These are phyloP conservation scores for Aepyceros melampus DNA, from an alignment of 2,113 vertebrate species.

Conservation along the genomic window DNA sequence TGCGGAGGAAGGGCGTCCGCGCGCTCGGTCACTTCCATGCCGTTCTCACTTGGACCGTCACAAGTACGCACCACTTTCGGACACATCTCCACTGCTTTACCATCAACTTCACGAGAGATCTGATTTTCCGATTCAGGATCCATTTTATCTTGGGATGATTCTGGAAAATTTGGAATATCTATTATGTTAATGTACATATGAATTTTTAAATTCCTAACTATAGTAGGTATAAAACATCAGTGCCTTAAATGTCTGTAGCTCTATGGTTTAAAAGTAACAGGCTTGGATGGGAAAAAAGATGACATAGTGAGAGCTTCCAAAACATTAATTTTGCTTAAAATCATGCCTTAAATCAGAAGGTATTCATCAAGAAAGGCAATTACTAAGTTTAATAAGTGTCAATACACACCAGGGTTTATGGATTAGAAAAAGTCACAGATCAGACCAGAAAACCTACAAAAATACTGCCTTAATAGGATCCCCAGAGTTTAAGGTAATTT, in stretches of 20 bases:
- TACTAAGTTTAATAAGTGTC: not conserved
- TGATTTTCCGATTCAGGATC: slow-evolving; percentile 71
- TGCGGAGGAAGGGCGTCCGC: slow-evolving; percentile 46
- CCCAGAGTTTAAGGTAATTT: not conserved
- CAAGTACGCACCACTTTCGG: slow-evolving; percentile 67
- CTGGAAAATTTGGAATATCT: slow-evolving; percentile 73
- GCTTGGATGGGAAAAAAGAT: not conserved
- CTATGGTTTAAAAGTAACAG: not conserved
- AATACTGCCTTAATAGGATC: not conserved
- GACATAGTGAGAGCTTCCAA: accelerated
- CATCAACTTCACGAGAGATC: slow-evolving; percentile 59
- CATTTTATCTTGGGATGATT: slow-evolving; percentile 69
- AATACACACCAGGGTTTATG: not conserved
- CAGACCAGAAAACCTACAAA: not conserved
- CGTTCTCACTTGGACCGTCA: slow-evolving; percentile 61
- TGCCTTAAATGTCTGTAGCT: not conserved
- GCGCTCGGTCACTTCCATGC: slow-evolving; percentile 77
- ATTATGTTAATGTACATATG: not conserved
- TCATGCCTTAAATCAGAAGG: not conserved
- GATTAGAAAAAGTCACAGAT: not conserved
- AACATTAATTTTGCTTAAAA: not conserved
- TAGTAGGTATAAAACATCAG: not conserved
- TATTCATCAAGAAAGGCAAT: not conserved
- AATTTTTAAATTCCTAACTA: not conserved
- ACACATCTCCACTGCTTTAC: slow-evolving; percentile 73